Evolutionary conservation across 2,888 invertebrate genomes (phyloP), one percentile per base, ranked within the genome.

Genomic region (Chorisops tibialis): DNA sequence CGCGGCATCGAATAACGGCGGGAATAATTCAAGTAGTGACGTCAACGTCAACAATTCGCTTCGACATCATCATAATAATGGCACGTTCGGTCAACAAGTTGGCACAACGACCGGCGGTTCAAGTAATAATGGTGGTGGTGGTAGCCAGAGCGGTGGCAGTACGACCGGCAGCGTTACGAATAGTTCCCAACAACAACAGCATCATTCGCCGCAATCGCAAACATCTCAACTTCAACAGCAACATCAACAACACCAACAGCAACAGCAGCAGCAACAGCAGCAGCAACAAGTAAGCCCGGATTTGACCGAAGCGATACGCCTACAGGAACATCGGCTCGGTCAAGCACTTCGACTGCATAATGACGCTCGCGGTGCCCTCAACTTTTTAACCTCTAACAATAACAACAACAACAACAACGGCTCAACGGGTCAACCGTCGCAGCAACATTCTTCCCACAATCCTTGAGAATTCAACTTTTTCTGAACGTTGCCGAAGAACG

Each of bases 391-490:
- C 72, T 66, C 68, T 21, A 39, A 79, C 79, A 54, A 39, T 12
- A 45, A 24, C 30, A 24, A 38, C 18, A 30, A 51, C 24, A 49
- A 35, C 35, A 51, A 14, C 38, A 37, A 12, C 24, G 24, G 16
- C 48, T n/a, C n/a, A n/a, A n/a, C n/a, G n/a, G 18, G 61, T 61
- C 14, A 66, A 63, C 1, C 65, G 60, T 51, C 68, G 70, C 80
- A 81, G 70, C 85, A 85, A 73, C 83, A 77, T 66, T 77, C 73
- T 67, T 75, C 75, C 65, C 80, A 79, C 72, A 80, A 79, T 73
- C 85, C 89, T 85, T 89, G 89, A 89, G 87, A 87, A 80, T 87
- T 87, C 81, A 87, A 82, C 81, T 88, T 87, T 83, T 88, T 87
- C 87, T 88, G 67, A 68, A 63, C 67, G 66, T 62, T 60, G 30